Evolutionary conservation across 2,888 invertebrate genomes (phyloP).

Genomic region (Parnassius orleans): DNA sequence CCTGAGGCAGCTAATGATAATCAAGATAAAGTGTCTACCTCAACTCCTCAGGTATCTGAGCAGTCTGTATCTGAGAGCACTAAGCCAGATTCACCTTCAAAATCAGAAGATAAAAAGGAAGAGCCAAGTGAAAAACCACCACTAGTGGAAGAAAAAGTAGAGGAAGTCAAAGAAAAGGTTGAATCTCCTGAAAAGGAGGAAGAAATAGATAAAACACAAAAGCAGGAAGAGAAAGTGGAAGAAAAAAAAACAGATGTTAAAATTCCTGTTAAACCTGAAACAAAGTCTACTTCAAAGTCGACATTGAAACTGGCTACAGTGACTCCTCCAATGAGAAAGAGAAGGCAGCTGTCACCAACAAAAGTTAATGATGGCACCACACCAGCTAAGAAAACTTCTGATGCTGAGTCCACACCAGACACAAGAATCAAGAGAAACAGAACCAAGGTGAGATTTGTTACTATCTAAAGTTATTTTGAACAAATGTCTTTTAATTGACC

Average conservation of each 20-base stretch:
- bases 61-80: conserved; percentile 44
- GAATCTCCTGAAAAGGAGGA: conserved; percentile 54
- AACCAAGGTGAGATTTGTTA: conserved; percentile 58
- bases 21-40: conserved; percentile 53
- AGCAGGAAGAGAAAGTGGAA: conserved; percentile 40
- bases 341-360: conserved; percentile 75
- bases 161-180: conserved; percentile 38
- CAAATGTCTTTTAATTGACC: too few relatives aligned
- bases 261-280: conserved; percentile 46
- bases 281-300: conserved; percentile 66
- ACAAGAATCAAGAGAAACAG: conserved; percentile 69
- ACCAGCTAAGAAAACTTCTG: conserved; percentile 59
- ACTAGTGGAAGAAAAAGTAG: conserved; percentile 46
- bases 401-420: conserved; percentile 63
- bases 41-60: conserved; percentile 48
- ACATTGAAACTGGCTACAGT: conserved; percentile 79
- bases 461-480: too few relatives aligned
- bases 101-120: conserved; percentile 57
- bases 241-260: conserved; percentile 47
- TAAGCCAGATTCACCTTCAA: conserved; percentile 47
- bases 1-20: conserved; percentile 67
- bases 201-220: conserved; percentile 48
- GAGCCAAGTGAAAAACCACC: conserved; percentile 47
- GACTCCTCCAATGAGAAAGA: conserved; percentile 77
- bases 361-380: conserved; percentile 57